Percentiles rank a stretch among this genome's conserved stretches.
These are phyloP conservation scores for Petrocephalus sullivani DNA, from an alignment of 2,797 vertebrate species.

Conservation along the genomic window DNA sequence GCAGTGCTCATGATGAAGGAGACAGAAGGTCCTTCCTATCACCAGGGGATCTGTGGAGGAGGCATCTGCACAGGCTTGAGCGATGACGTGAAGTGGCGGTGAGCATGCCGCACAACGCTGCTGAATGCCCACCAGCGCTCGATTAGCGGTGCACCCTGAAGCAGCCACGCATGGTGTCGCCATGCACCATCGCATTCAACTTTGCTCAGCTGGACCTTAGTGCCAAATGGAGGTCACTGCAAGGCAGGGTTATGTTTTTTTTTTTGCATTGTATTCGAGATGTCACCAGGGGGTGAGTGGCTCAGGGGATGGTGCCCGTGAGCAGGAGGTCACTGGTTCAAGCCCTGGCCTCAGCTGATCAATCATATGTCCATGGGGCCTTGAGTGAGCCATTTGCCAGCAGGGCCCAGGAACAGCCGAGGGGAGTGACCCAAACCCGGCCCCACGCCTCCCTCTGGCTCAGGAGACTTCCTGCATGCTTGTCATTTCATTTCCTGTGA, in stretches of 20 bases:
- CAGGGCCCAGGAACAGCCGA: background rate
- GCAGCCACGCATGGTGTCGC: background rate
- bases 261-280: constrained; percentile 24
- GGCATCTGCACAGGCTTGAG: background rate
- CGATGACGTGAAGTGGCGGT: background rate
- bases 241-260: constrained; percentile 18
- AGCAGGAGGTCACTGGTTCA: background rate
- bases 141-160: background rate
- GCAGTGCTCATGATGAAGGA: background rate
- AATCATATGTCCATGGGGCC: background rate
- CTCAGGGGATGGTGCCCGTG: background rate
- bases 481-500: background rate
- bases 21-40: background rate
- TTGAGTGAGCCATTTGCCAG: background rate
- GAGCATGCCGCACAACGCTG: background rate
- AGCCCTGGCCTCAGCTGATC: background rate
- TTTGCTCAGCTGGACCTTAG: constrained; percentile 22
- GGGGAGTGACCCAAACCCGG: background rate
- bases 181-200: constrained; percentile 21
- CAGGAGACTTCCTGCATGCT: background rate
- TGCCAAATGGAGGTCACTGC: constrained; percentile 23
- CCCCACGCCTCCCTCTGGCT: background rate
- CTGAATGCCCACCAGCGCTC: background rate
- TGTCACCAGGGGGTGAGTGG: constrained; percentile 29
- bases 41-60: background rate